phyloP scores from a whole-genome alignment of 2,888 invertebrate genomes.

The Drosophila dives region DNA sequence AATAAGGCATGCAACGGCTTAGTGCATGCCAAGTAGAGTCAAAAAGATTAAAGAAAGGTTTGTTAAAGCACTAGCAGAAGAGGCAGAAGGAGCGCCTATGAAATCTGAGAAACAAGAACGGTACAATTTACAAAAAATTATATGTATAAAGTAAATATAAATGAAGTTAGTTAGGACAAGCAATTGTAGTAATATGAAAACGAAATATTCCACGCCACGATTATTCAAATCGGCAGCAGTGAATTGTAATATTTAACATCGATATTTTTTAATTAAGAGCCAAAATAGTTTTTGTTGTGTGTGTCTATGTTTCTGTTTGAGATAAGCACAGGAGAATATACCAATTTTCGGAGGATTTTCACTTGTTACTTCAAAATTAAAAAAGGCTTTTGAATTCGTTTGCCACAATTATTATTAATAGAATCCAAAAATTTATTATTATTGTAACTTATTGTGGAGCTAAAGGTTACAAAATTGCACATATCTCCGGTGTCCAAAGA shows the following conservation, averaged over 20 bases:
- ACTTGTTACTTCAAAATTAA: neutral
- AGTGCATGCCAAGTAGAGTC: constrained; percentile 44
- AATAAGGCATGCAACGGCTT: constrained; percentile 12
- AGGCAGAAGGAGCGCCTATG: constrained; percentile 36
- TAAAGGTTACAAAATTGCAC: neutral
- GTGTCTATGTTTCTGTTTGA: constrained; percentile 31
- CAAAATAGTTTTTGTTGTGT: constrained; percentile 75
- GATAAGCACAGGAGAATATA: constrained; percentile 14
- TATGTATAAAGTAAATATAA: constrained; percentile 21
- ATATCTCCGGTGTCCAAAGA: neutral
- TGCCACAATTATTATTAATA: neutral
- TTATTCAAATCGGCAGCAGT: constrained; percentile 23
- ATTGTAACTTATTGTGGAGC: neutral
- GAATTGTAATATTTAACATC: constrained; percentile 1
- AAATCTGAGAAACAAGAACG: constrained; percentile 41
- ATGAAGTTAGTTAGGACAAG: constrained; percentile 35
- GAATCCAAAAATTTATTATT: neutral
- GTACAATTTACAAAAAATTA: constrained; percentile 32
- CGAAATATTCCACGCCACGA: constrained; percentile 31
- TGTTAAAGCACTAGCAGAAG: constrained; percentile 23
- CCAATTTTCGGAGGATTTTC: constrained; percentile 4
- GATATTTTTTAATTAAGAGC: constrained; percentile 56
- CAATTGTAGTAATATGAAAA: constrained; percentile 27
- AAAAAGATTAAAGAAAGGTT: constrained; percentile 14
- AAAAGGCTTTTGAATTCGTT: neutral